A percentile compares a stretch with the other conserved stretches of the same genome.
These are phyloP conservation scores for Isoperla grammatica DNA, from an alignment of 2,888 invertebrate genomes.

Conservation along the genomic window DNA sequence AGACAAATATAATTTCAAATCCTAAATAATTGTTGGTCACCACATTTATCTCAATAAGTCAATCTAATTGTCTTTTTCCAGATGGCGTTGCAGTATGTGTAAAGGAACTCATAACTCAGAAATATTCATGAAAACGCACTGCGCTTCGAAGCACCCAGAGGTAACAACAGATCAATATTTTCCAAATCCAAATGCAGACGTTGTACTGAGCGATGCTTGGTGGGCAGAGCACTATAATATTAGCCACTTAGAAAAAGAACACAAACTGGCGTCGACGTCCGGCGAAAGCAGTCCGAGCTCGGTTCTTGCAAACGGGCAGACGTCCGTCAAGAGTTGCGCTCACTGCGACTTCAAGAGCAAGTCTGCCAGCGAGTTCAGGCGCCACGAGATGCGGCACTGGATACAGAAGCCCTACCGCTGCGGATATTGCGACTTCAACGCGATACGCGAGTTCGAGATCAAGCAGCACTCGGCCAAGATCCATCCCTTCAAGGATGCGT, in stretches of 20 bases:
- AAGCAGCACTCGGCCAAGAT: constrained; percentile 19
- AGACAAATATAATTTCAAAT: too few relatives aligned
- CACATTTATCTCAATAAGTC: too few relatives aligned
- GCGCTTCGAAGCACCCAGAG: background rate
- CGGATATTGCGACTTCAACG: constrained; percentile 40
- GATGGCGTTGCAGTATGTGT: constrained; percentile 6
- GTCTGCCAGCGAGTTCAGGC: constrained; percentile 37
- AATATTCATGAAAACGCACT: constrained; percentile 6
- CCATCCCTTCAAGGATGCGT: constrained; percentile 14
- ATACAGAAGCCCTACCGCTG: constrained; percentile 46
- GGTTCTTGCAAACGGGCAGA: too few relatives aligned
- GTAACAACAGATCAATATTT: background rate
- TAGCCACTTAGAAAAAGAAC: too few relatives aligned
- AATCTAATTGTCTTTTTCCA: background rate
- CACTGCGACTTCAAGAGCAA: constrained; percentile 39
- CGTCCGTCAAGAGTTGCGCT: constrained; percentile 36
- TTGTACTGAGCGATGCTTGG: too few relatives aligned
- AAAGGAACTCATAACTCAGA: constrained; percentile 1
- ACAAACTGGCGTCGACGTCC: too few relatives aligned
- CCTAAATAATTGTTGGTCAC: too few relatives aligned
- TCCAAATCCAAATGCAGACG: too few relatives aligned
- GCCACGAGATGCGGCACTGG: constrained; percentile 49
- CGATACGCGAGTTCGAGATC: constrained; percentile 24
- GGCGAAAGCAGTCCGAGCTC: too few relatives aligned
- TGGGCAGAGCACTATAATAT: too few relatives aligned